These are phyloP conservation scores for Neodiprion fabricii DNA, from an alignment of 1,140 invertebrate genomes.

Conservation along the genomic window DNA sequence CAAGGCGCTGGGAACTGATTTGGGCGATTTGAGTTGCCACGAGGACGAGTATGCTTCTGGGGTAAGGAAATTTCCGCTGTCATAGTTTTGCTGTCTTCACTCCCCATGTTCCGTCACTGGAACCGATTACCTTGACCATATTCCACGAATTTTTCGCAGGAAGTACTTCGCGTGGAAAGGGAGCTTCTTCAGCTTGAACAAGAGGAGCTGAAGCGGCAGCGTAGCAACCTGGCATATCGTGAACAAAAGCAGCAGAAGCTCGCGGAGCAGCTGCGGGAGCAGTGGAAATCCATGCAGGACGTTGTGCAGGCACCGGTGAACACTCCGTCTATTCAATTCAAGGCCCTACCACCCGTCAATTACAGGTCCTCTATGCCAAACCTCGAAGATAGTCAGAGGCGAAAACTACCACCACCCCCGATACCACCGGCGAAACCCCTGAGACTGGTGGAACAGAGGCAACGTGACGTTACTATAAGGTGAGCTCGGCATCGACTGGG, in stretches of 20 bases:
- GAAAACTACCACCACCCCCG: constrained; percentile 58
- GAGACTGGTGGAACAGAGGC: constrained; percentile 55
- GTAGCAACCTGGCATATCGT: constrained; percentile 71
- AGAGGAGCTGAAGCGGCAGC: constrained; percentile 77
- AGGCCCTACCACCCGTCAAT: constrained; percentile 46
- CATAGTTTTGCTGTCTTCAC: neutral
- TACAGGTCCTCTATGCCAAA: constrained; percentile 76
- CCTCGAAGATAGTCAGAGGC: constrained; percentile 58
- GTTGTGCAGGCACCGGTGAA: constrained; percentile 40
- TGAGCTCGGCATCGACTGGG: constrained; percentile 29
- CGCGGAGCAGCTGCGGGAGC: constrained; percentile 54
- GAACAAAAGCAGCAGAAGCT: constrained; percentile 62
- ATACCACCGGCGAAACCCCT: constrained; percentile 62
- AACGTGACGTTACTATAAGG: constrained; percentile 60
- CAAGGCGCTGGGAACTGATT: constrained; percentile 36
- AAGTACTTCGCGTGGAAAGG: constrained; percentile 77
- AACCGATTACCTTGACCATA: neutral
- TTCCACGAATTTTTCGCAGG: constrained; percentile 49
- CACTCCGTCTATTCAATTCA: constrained; percentile 13
- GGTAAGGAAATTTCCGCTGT: constrained; percentile 38
- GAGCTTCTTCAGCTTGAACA: constrained; percentile 78
- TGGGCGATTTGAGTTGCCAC: constrained; percentile 39
- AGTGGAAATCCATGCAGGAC: constrained; percentile 58
- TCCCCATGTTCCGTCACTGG: constrained; percentile 1
- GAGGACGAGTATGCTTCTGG: constrained; percentile 54